Evolutionary conservation across 23 tunicate genomes (phyloP).

Genomic region (Ciona savignyi): DNA sequence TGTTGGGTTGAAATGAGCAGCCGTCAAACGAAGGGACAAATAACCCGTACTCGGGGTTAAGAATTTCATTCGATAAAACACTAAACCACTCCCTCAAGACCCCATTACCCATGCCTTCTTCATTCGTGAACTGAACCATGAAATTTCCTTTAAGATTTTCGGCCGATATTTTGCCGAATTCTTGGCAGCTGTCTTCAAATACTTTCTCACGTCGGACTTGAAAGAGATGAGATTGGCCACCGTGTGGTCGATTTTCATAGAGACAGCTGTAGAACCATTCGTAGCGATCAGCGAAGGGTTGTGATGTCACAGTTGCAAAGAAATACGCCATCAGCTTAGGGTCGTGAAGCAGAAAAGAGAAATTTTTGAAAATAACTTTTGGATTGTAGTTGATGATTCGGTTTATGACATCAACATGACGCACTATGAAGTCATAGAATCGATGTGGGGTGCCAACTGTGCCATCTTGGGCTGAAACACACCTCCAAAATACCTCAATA

Average conservation of each 20-base stretch:
- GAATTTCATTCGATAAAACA: conserved; percentile 68
- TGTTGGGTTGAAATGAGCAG: conserved; percentile 85
- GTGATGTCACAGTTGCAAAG: conserved; percentile 26
- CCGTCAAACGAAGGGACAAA: conserved; percentile 88
- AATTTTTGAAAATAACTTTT: conserved; percentile 52
- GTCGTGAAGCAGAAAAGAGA: conserved; percentile 55
- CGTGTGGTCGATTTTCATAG: not conserved
- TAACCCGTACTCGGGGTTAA: conserved; percentile 84
- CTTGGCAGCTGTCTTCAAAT: conserved; percentile 78
- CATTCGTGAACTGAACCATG: conserved; percentile 60
- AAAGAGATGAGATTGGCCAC: not conserved
- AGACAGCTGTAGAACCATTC: conserved; percentile 65
- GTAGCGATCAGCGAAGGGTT: conserved; percentile 60
- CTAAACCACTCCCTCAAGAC: conserved; percentile 91
- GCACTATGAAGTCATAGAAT: conserved; percentile 16
- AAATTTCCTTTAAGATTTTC: conserved; percentile 22
- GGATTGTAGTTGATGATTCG: conserved; percentile 16
- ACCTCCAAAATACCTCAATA: conserved; percentile 36
- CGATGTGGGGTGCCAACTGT: not conserved
- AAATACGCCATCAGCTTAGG: conserved; percentile 39
- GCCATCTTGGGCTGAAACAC: conserved; percentile 24
- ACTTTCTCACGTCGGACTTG: conserved; percentile 46
- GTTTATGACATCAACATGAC: conserved; percentile 18
- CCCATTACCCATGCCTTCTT: conserved; percentile 93
- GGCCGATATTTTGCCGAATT: conserved; percentile 18